A percentile compares a stretch with the other conserved stretches of the same genome.
phyloP scores from a whole-genome alignment of 2,113 vertebrate genomes.

The Nettapus auritus region DNA sequence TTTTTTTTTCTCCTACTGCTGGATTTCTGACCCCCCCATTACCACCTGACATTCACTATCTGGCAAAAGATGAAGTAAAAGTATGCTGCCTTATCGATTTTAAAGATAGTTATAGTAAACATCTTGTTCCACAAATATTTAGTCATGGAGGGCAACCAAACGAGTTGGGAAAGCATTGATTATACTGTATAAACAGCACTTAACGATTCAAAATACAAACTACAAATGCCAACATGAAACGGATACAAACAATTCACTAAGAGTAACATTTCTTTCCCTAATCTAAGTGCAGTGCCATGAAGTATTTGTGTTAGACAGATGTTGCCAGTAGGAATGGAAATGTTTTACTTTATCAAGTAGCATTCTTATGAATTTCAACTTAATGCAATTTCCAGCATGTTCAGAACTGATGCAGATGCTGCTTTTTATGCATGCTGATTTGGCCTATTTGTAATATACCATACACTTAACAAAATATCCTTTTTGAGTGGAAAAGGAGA shows the following conservation, averaged over 20 bases:
- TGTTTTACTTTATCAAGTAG: slow-evolving; percentile 26
- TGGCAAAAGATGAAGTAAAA: slow-evolving; percentile 71
- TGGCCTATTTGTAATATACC: slow-evolving; percentile 49
- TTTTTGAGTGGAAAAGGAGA: slow-evolving; percentile 30
- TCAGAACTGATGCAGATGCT: slow-evolving; percentile 49
- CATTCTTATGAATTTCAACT: slow-evolving; percentile 46
- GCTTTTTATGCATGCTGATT: slow-evolving; percentile 45
- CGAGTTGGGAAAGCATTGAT: slow-evolving; percentile 68
- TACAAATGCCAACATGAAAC: slow-evolving; percentile 70
- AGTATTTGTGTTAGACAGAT: slow-evolving; percentile 46
- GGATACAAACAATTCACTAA: slow-evolving; percentile 72
- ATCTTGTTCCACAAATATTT: slow-evolving; percentile 77
- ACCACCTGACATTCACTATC: slow-evolving; percentile 56
- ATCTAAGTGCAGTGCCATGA: slow-evolving; percentile 59
- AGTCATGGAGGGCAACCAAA: slow-evolving; percentile 69
- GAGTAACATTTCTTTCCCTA: slow-evolving; percentile 64
- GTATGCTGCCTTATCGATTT: slow-evolving; percentile 62
- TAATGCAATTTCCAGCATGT: slow-evolving; percentile 62
- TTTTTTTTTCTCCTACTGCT: not conserved
- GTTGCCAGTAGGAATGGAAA: slow-evolving; percentile 64
- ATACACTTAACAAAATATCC: slow-evolving; percentile 52
- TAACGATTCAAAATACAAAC: slow-evolving; percentile 75
- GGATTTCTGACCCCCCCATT: slow-evolving; percentile 48
- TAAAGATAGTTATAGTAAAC: slow-evolving; percentile 67
- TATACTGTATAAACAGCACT: slow-evolving; percentile 72